Percentiles rank a stretch among this genome's conserved stretches.
phyloP scores from a whole-genome alignment of 2,113 vertebrate genomes.

The Acrocephalus kingi region DNA sequence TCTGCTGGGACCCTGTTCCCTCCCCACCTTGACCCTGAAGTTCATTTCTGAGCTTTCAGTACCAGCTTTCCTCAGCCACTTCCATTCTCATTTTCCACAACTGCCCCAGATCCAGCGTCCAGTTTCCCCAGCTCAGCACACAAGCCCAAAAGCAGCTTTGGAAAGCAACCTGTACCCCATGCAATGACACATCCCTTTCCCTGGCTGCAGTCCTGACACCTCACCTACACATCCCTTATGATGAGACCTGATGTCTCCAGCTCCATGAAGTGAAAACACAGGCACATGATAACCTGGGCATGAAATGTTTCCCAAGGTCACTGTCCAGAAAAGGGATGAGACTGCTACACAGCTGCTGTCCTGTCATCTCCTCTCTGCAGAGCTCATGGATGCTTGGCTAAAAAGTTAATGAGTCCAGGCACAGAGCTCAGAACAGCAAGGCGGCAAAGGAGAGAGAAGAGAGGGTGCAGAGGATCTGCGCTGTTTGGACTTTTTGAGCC shows the following conservation, averaged over 20 bases:
- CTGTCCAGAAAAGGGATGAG: not conserved
- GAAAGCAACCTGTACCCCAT: not conserved
- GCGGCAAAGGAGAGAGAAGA: not conserved
- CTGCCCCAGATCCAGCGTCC: not conserved
- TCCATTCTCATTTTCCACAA: not conserved
- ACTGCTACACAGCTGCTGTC: not conserved
- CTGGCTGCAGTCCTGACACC: not conserved
- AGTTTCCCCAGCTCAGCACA: not conserved
- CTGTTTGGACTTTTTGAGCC: not conserved
- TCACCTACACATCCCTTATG: not conserved
- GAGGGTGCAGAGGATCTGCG: not conserved
- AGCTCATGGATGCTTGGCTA: not conserved
- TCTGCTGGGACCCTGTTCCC: not conserved
- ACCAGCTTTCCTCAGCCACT: not conserved
- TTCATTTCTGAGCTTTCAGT: not conserved
- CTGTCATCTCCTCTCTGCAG: not conserved
- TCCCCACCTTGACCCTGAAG: not conserved
- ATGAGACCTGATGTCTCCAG: not conserved
- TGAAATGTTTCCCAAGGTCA: not conserved
- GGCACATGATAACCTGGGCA: not conserved
- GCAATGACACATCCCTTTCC: rapidly evolving
- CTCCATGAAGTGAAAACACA: not conserved
- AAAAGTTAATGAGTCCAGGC: not conserved
- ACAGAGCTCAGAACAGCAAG: not conserved
- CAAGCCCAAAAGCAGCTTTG: not conserved